Evolutionary conservation across 2,113 vertebrate genomes (phyloP).

Genomic region (Mormyrus iriodes): DNA sequence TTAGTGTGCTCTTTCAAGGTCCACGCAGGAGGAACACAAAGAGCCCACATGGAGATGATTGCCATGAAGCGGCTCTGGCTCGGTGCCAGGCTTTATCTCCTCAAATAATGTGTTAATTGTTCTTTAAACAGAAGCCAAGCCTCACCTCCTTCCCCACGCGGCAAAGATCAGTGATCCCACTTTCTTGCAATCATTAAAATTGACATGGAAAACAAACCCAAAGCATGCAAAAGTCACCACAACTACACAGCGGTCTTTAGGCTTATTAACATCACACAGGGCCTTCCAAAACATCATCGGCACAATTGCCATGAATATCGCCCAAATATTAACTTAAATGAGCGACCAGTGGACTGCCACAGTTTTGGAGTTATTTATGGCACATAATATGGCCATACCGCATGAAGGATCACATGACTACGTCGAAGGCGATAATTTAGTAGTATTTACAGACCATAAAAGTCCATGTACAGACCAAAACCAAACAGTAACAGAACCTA

Average conservation of each 20-base stretch:
- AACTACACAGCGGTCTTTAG: neutral
- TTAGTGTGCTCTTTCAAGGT: neutral
- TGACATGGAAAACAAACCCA: conserved; percentile 24
- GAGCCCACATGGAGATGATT: conserved; percentile 26
- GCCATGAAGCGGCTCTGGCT: conserved; percentile 32
- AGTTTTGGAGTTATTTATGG: neutral
- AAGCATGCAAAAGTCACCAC: neutral
- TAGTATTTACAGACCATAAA: neutral
- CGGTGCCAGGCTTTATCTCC: conserved; percentile 36
- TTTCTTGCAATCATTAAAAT: conserved; percentile 44
- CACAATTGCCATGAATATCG: neutral
- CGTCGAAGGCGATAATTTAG: neutral
- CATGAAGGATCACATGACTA: neutral
- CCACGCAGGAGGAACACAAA: conserved; percentile 4
- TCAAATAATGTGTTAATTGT: conserved; percentile 46
- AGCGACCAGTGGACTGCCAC: neutral
- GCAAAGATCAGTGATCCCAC: conserved; percentile 48
- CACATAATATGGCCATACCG: neutral
- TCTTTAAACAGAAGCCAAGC: conserved; percentile 43
- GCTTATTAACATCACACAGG: neutral
- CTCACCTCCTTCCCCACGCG: conserved; percentile 36
- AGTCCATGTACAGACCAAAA: neutral
- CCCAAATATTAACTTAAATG: neutral
- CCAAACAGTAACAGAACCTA: neutral
- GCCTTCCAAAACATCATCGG: neutral